phyloP scores from a whole-genome alignment of 2,797 vertebrate genomes.

The Ptychobarbus kaznakovi region DNA sequence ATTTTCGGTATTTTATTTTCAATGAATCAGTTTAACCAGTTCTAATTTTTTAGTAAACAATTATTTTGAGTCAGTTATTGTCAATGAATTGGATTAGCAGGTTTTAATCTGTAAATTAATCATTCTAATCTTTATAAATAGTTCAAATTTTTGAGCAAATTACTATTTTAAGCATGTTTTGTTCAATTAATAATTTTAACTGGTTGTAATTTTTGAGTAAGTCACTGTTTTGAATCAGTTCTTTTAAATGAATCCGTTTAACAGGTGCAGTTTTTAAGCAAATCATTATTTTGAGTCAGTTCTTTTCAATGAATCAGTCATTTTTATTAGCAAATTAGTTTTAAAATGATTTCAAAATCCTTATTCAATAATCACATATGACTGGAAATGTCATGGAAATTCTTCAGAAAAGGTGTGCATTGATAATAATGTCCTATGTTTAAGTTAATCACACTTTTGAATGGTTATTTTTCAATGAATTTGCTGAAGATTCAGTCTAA shows the following conservation, averaged over 20 bases:
- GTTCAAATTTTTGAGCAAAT: too few species aligned
- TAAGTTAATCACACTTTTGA: not conserved
- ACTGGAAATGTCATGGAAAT: not conserved
- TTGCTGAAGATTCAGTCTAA: not conserved
- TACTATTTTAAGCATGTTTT: too few species aligned
- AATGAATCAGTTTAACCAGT: too few species aligned
- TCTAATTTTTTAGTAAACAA: not conserved
- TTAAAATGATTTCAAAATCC: not conserved
- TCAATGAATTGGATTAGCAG: not conserved
- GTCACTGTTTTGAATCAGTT: not conserved
- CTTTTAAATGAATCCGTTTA: not conserved
- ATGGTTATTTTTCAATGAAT: not conserved
- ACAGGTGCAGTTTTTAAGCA: not conserved
- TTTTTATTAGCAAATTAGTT: not conserved
- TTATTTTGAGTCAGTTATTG: not conserved
- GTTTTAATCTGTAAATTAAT: not conserved
- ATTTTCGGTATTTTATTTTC: not conserved
- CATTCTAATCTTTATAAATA: too few species aligned
- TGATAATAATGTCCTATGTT: not conserved
- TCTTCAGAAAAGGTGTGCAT: not conserved
- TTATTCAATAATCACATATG: not conserved
- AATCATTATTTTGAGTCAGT: not conserved
- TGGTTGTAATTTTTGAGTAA: too few species aligned
- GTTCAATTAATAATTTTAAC: too few species aligned
- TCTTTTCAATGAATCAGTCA: not conserved